These are phyloP conservation scores for Platyrinchus mystaceus DNA, from an alignment of 2,797 vertebrate species.

Conservation along the genomic window DNA sequence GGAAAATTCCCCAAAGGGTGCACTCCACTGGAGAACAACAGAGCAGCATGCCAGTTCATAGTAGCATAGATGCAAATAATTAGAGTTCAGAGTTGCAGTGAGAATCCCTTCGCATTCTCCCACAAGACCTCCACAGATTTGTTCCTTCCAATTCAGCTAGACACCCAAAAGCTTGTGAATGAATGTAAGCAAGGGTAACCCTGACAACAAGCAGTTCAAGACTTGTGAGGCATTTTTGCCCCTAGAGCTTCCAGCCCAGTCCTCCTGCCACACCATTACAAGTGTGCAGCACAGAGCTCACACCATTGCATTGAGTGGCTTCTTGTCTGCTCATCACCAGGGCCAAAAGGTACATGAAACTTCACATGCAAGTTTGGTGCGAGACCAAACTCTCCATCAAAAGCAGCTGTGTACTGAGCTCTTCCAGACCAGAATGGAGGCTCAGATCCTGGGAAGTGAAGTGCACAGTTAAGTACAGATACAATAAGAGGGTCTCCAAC, in stretches of 20 bases:
- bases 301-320: accelerated
- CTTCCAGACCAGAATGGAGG: background rate
- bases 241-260: background rate
- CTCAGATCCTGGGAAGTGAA: background rate
- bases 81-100: background rate
- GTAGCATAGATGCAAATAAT: slow-evolving; percentile 10
- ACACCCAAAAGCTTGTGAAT: background rate
- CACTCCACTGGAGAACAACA: background rate
- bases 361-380: accelerated
- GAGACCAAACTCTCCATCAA: background rate
- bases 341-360: background rate
- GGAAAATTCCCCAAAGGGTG: slow-evolving; percentile 9
- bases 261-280: accelerated
- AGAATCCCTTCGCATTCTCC: background rate
- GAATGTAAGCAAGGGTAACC: background rate
- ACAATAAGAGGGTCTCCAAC: background rate
- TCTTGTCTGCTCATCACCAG: background rate
- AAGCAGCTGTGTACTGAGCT: background rate
- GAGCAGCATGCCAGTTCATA: background rate
- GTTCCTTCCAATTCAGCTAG: background rate
- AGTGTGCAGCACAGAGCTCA: background rate
- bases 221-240: background rate
- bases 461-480: accelerated
- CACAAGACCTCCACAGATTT: background rate
- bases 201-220: background rate